Conservation (phyloP, 2,888 invertebrate species). For the Macrosiphum euphorbiae region DNA sequence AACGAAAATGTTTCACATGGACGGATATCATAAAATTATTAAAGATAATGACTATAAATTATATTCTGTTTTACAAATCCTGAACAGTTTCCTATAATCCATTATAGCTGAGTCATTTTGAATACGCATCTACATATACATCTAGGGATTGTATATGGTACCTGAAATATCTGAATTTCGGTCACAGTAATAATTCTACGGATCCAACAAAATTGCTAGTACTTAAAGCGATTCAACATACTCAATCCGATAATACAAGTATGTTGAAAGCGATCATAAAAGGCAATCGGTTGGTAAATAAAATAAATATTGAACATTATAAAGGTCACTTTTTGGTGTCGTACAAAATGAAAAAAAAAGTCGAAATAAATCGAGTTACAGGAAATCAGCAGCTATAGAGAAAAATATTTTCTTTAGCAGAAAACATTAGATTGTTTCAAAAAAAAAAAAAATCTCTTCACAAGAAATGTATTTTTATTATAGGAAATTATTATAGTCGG, state of each 20-base stretch:
- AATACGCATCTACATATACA: not conserved
- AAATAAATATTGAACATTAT: conserved; percentile 16
- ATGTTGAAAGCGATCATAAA: not conserved
- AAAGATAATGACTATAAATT: not conserved
- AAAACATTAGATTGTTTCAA: conserved; percentile 42
- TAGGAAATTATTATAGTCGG: conserved; percentile 49
- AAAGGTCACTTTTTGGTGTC: conserved; percentile 18
- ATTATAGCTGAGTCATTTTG: not conserved
- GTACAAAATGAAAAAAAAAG: not conserved
- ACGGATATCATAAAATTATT: not conserved
- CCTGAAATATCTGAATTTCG: not conserved
- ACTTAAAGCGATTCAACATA: conserved; percentile 27
- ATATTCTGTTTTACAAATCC: not conserved
- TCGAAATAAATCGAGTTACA: conserved; percentile 40
- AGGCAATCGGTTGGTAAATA: not conserved
- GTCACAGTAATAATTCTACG: not conserved
- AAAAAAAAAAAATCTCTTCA: not conserved
- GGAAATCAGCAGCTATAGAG: conserved; percentile 50
- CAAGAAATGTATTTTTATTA: conserved; percentile 43
- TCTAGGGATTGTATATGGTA: not conserved
- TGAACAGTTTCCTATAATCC: conserved; percentile 1
- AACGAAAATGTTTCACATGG: not conserved
- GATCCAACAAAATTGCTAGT: not conserved
- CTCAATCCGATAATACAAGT: not conserved
- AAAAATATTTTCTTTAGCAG: conserved; percentile 34